A percentile compares a stretch with the other conserved stretches of the same genome.
phyloP scores from a whole-genome alignment of 1,140 invertebrate species.

The Pseudomyrmex cubaensis region DNA sequence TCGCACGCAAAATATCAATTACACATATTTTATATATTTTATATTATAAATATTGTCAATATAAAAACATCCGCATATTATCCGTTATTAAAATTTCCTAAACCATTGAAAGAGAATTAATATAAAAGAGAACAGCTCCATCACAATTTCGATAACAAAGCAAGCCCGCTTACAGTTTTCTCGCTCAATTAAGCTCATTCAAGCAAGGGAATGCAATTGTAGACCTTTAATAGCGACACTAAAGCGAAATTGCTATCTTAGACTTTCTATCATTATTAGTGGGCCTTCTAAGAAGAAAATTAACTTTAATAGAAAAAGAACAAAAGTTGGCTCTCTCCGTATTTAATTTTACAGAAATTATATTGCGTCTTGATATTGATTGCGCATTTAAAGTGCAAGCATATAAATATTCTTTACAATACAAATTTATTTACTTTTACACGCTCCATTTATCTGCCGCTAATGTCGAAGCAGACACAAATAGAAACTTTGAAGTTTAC shows the following conservation, averaged over 20 bases:
- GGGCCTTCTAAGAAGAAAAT: slow-evolving; percentile 5
- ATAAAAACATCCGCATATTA: too few relatives aligned
- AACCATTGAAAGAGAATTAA: neutral
- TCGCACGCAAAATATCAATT: slow-evolving; percentile 29
- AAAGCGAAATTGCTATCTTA: slow-evolving; percentile 33
- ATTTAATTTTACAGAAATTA: slow-evolving; percentile 27
- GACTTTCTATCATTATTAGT: neutral
- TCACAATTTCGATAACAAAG: slow-evolving; percentile 28
- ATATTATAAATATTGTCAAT: neutral
- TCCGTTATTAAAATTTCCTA: neutral
- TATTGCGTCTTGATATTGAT: neutral
- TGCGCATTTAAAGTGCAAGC: neutral
- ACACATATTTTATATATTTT: neutral
- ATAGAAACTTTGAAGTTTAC: neutral
- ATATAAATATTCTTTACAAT: slow-evolving; percentile 7
- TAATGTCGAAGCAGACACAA: neutral
- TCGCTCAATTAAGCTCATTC: slow-evolving; percentile 38
- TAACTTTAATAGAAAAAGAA: neutral
- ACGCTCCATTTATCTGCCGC: slow-evolving; percentile 4
- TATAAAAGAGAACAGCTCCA: neutral
- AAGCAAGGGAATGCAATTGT: slow-evolving; percentile 17
- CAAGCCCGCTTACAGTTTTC: neutral
- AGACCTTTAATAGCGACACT: slow-evolving; percentile 18
- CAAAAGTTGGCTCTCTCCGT: neutral
- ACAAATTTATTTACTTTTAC: neutral